Conservation (phyloP, 2,797 vertebrate species). For the Anguilla obscura region DNA sequence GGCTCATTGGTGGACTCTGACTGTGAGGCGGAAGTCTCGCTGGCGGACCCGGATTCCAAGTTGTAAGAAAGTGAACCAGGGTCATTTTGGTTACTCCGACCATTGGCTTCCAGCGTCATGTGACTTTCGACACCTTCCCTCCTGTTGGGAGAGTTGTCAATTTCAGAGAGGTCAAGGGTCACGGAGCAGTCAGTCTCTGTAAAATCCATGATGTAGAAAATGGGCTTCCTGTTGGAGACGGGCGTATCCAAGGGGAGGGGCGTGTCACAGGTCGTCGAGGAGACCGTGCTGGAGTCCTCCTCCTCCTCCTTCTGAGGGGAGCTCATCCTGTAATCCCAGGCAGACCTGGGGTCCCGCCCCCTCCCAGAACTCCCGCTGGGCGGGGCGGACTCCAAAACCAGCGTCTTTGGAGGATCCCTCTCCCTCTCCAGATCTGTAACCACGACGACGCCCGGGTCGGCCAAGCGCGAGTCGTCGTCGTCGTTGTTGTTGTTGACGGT, state of each 20-base stretch:
- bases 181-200: constrained; percentile 90
- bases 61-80: constrained; percentile 69
- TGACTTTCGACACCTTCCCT: constrained; percentile 55
- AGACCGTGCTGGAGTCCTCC: constrained; percentile 65
- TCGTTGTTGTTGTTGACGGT: constrained; percentile 67
- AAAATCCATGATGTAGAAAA: constrained; percentile 70
- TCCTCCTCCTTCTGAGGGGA: constrained; percentile 58
- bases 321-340: constrained; percentile 50
- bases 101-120: constrained; percentile 45
- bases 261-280: constrained; percentile 75
- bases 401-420: constrained; percentile 49
- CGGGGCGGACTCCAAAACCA: constrained; percentile 51
- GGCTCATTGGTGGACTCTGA: constrained; percentile 56
- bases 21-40: constrained; percentile 53
- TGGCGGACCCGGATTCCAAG: constrained; percentile 63
- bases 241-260: constrained; percentile 72
- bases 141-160: constrained; percentile 63
- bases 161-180: constrained; percentile 84
- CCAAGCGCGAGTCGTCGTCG: constrained; percentile 61
- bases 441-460: constrained; percentile 63
- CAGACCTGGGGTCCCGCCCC: constrained; percentile 42
- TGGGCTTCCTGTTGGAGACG: constrained; percentile 71
- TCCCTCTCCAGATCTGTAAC: constrained; percentile 66
- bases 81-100: constrained; percentile 53
- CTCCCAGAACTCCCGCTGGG: constrained; percentile 53